Evolutionary conservation across 2,888 invertebrate genomes (phyloP).

Genomic region (Eupithecia subfuscata): DNA sequence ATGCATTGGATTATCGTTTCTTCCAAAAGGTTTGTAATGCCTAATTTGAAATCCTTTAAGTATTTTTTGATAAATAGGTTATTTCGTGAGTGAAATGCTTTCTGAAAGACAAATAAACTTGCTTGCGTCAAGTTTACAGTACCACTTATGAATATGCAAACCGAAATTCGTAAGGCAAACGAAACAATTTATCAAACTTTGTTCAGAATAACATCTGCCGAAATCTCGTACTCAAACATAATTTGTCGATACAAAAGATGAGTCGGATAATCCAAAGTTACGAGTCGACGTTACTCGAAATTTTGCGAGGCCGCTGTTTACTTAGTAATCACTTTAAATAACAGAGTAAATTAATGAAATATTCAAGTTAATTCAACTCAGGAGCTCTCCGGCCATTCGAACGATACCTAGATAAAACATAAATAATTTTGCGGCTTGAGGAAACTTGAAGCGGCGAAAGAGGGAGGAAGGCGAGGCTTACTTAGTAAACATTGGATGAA

Average conservation of each 20-base stretch:
- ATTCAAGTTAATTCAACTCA: constrained; percentile 70
- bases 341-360: constrained; percentile 74
- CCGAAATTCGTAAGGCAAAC: constrained; percentile 40
- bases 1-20: constrained; percentile 85
- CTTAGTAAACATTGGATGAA: constrained; percentile 69
- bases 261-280: constrained; percentile 56
- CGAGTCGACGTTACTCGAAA: constrained; percentile 46
- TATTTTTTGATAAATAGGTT: not conserved
- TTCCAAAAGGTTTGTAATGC: constrained; percentile 82
- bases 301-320: constrained; percentile 64
- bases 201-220: constrained; percentile 50
- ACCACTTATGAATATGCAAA: constrained; percentile 32
- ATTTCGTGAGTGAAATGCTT: constrained; percentile 11
- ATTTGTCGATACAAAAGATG: constrained; percentile 64
- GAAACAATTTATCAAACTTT: constrained; percentile 52
- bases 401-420: constrained; percentile 55
- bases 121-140: constrained; percentile 30
- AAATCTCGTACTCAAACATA: constrained; percentile 61
- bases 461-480: constrained; percentile 45
- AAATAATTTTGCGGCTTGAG: constrained; percentile 58
- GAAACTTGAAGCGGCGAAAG: constrained; percentile 50
- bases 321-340: constrained; percentile 69
- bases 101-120: constrained; percentile 21
- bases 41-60: not conserved
- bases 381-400: constrained; percentile 50